Conservation (phyloP, 2,113 vertebrate species). For the Gnathonemus echidnorhynchus region DNA sequence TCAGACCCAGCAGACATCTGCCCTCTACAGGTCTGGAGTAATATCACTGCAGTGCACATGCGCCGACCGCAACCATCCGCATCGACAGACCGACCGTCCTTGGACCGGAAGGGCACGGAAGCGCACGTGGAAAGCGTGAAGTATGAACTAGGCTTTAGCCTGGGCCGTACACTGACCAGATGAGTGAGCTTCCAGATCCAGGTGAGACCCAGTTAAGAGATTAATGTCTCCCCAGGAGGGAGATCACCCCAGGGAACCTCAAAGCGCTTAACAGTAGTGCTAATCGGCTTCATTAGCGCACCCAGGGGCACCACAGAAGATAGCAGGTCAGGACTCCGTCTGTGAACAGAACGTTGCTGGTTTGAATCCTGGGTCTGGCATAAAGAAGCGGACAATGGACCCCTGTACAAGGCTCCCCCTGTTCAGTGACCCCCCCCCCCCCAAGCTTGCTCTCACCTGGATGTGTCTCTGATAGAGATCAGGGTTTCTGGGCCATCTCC, state of each 20-base stretch:
- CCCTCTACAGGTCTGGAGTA: no score
- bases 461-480: neutral
- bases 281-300: neutral
- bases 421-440: neutral
- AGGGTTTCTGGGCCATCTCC: neutral
- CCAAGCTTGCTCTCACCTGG: neutral
- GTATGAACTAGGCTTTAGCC: neutral
- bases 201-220: neutral
- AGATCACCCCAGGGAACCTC: neutral
- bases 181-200: neutral
- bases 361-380: neutral
- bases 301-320: neutral
- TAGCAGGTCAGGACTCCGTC: neutral
- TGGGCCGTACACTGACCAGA: neutral
- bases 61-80: no score
- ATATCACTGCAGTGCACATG: no score
- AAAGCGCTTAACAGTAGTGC: neutral
- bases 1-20: no score
- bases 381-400: neutral
- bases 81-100: no score
- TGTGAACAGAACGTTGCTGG: neutral
- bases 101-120: no score
- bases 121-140: no score
- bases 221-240: neutral
- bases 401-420: neutral